These are phyloP conservation scores for Agriopis aurantiaria DNA, from an alignment of 2,888 invertebrate species.

Conservation along the genomic window DNA sequence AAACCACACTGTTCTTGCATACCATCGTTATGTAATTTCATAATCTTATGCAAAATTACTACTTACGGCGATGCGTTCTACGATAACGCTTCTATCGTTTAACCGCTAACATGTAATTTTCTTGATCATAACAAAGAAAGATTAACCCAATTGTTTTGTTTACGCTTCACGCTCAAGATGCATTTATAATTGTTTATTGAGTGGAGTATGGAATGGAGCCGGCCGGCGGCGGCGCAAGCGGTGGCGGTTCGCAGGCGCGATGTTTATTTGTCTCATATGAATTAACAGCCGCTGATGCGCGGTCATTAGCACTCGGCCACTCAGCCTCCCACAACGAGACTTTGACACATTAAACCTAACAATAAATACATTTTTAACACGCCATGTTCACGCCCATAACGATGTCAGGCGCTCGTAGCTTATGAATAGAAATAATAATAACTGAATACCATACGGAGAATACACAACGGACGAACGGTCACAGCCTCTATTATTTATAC, in stretches of 20 bases:
- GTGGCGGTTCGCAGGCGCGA: constrained; percentile 28
- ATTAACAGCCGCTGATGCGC: constrained; percentile 54
- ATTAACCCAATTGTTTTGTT: constrained; percentile 35
- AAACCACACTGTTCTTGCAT: background rate
- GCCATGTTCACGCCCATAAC: constrained; percentile 41
- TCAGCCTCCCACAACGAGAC: constrained; percentile 64
- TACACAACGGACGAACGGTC: constrained; percentile 29
- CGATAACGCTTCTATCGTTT: constrained; percentile 10
- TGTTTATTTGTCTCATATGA: constrained; percentile 50
- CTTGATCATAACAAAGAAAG: constrained; percentile 32
- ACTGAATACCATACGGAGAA: constrained; percentile 36
- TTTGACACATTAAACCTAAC: constrained; percentile 49
- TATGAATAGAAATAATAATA: constrained; percentile 39
- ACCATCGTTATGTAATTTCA: constrained; percentile 6
- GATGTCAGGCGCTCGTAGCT: constrained; percentile 38
- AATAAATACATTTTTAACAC: constrained; percentile 41
- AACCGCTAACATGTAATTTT: constrained; percentile 20
- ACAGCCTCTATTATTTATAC: constrained; percentile 26
- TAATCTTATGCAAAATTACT: constrained; percentile 6
- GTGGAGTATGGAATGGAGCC: constrained; percentile 22
- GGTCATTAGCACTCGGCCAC: constrained; percentile 68
- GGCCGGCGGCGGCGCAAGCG: constrained; percentile 2
- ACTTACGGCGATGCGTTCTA: background rate
- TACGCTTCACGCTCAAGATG: constrained; percentile 39
- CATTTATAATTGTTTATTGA: constrained; percentile 34